Percentiles rank a stretch among this genome's conserved stretches.
phyloP scores from a whole-genome alignment of 1,140 invertebrate genomes.

The Hylaeus volcanicus region DNA sequence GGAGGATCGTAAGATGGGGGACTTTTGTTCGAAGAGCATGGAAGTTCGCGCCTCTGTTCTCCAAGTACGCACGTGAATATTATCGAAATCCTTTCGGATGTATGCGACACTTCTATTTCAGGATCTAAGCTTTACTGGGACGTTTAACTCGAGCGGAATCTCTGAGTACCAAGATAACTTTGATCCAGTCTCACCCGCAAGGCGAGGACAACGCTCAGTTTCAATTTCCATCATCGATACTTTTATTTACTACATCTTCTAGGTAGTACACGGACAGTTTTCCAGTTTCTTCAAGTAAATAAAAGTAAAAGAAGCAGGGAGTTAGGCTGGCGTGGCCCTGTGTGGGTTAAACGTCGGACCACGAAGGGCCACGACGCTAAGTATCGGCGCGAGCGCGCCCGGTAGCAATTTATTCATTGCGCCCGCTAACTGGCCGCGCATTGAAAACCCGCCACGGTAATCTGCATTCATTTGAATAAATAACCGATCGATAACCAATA shows the following conservation, averaged over 20 bases:
- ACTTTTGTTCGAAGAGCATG: constrained; percentile 31
- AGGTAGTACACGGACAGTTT: too few relatives aligned
- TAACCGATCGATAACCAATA: constrained; percentile 81
- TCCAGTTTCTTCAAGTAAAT: too few relatives aligned
- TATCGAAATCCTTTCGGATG: too few relatives aligned
- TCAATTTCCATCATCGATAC: too few relatives aligned
- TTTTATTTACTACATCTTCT: too few relatives aligned
- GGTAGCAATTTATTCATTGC: constrained; percentile 82
- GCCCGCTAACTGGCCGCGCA: constrained; percentile 77
- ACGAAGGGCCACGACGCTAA: constrained; percentile 68
- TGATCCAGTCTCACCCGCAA: too few relatives aligned
- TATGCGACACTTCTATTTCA: too few relatives aligned
- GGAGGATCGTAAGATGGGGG: constrained; percentile 34
- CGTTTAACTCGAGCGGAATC: too few relatives aligned
- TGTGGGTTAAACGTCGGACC: constrained; percentile 28
- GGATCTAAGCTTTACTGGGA: too few relatives aligned
- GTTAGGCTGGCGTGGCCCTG: not conserved
- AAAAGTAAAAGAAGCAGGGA: not conserved
- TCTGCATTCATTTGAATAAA: constrained; percentile 82
- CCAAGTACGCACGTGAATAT: too few relatives aligned
- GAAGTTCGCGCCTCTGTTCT: constrained; percentile 44
- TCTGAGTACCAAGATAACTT: too few relatives aligned
- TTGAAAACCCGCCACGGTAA: constrained; percentile 79
- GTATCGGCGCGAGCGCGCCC: constrained; percentile 75
- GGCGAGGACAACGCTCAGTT: too few relatives aligned